A percentile compares a stretch with the other conserved stretches of the same genome.
phyloP scores from a whole-genome alignment of 2,113 vertebrate genomes.

The Myotis brandtii region DNA sequence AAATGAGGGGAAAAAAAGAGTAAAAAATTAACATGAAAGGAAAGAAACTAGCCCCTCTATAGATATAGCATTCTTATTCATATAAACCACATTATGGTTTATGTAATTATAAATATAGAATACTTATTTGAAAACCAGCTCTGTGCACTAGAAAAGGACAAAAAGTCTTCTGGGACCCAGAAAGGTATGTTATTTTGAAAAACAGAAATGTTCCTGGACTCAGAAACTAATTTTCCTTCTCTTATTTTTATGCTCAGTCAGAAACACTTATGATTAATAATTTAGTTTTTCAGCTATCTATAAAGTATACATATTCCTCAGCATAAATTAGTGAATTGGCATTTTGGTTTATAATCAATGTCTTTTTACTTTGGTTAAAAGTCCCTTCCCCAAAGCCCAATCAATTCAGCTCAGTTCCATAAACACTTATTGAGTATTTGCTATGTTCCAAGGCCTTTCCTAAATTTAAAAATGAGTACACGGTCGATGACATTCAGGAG shows the following conservation, averaged over 20 bases:
- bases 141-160: not conserved
- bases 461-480: not conserved
- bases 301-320: not conserved
- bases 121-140: not conserved
- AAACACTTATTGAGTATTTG: not conserved
- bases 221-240: slow-evolving; percentile 16
- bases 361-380: not conserved
- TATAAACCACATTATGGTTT: not conserved
- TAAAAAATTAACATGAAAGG: not conserved
- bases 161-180: not conserved
- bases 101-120: not conserved
- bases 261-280: not conserved
- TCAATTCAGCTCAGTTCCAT: not conserved
- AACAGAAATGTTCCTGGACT: not conserved
- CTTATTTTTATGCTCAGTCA: not conserved
- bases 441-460: not conserved
- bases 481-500: not conserved
- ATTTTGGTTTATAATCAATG: not conserved
- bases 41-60: not conserved
- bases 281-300: slow-evolving; percentile 12
- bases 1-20: not conserved
- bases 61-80: not conserved
- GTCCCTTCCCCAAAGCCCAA: not conserved
- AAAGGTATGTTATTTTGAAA: not conserved
- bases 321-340: not conserved